These are phyloP conservation scores for Heliothis peltigera DNA, from an alignment of 2,888 invertebrate species.

Conservation along the genomic window DNA sequence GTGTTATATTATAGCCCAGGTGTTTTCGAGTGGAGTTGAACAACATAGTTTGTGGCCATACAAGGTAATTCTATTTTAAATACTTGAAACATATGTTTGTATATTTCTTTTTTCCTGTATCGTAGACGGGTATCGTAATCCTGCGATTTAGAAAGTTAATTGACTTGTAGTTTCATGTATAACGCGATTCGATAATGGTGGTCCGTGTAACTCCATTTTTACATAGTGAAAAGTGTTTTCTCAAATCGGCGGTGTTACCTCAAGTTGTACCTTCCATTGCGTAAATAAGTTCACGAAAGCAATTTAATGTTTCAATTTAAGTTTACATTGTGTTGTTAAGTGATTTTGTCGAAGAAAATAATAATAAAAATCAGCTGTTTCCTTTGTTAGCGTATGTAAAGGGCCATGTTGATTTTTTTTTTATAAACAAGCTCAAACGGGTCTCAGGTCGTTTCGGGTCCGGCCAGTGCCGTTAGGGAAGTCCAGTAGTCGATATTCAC, in stretches of 20 bases:
- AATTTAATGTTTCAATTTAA: constrained; percentile 19
- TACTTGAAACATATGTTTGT: constrained; percentile 76
- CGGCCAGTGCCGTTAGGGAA: constrained; percentile 56
- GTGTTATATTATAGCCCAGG: constrained; percentile 90
- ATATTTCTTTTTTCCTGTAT: constrained; percentile 63
- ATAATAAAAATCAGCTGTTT: constrained; percentile 59
- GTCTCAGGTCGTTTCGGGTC: constrained; percentile 51
- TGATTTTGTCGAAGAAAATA: constrained; percentile 27
- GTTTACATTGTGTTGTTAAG: constrained; percentile 17
- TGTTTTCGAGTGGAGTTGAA: constrained; percentile 82
- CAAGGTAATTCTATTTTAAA: constrained; percentile 82
- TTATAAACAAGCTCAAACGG: constrained; percentile 42
- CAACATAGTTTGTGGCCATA: constrained; percentile 78
- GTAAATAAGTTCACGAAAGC: constrained; percentile 49
- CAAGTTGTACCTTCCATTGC: constrained; percentile 36
- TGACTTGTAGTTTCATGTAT: constrained; percentile 48
- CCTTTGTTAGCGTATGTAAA: constrained; percentile 33
- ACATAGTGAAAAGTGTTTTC: constrained; percentile 52
- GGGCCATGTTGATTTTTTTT: constrained; percentile 47
- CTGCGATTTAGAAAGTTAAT: constrained; percentile 62
- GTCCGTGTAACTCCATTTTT: constrained; percentile 36
- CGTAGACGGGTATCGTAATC: constrained; percentile 54
- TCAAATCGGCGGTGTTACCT: constrained; percentile 50
- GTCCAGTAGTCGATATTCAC: constrained; percentile 51
- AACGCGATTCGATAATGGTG: constrained; percentile 46